phyloP scores from a whole-genome alignment of 1,140 invertebrate species.

The Ceratina australensis region DNA sequence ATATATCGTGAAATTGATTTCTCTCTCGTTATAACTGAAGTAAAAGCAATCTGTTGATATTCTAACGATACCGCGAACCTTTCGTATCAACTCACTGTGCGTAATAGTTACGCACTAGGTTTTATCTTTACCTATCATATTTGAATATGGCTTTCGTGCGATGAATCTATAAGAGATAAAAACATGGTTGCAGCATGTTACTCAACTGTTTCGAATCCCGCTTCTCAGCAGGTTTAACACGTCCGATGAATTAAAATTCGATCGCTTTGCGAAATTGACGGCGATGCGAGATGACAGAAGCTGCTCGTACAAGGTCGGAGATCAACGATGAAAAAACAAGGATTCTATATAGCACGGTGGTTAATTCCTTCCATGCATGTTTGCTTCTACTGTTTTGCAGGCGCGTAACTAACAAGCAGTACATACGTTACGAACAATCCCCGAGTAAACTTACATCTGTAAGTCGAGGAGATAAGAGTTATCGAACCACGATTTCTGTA shows the following conservation, averaged over 20 bases:
- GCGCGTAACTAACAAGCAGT: too few species aligned
- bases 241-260: not conserved
- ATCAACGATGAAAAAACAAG: not conserved
- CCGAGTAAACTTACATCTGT: not conserved
- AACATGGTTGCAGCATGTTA: not conserved
- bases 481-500: not conserved
- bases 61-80: not conserved
- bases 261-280: not conserved
- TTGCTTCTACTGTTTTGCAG: too few species aligned
- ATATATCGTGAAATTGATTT: not conserved
- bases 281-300: not conserved
- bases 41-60: not conserved
- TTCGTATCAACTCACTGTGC: not conserved
- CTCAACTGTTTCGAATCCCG: slow-evolving; percentile 1
- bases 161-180: not conserved
- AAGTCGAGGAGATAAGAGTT: slow-evolving; percentile 4
- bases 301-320: not conserved
- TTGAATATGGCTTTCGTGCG: not conserved
- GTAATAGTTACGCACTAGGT: not conserved
- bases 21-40: not conserved
- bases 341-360: too few species aligned
- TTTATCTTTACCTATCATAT: slow-evolving; percentile 3
- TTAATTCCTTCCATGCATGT: too few species aligned
- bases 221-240: not conserved
- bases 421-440: not conserved